Percentiles rank a stretch among this genome's conserved stretches.
These are phyloP conservation scores for Drosophila ustulata DNA, from an alignment of 2,888 invertebrate genomes.

Conservation along the genomic window DNA sequence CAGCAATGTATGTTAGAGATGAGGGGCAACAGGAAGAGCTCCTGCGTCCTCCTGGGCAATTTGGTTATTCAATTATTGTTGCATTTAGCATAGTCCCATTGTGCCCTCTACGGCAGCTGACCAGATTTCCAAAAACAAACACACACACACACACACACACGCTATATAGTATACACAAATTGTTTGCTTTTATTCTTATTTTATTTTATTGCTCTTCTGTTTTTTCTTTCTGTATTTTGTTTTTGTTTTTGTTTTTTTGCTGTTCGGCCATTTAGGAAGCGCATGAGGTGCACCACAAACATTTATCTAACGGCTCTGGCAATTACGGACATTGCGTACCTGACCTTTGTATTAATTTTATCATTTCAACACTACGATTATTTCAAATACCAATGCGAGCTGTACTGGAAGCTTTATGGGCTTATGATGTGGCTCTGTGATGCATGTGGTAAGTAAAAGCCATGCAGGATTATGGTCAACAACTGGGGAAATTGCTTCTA, in stretches of 20 bases:
- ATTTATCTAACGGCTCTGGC: constrained; percentile 90
- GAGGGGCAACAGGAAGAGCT: neutral
- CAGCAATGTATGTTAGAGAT: neutral
- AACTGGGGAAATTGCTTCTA: neutral
- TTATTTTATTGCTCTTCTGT: constrained; percentile 17
- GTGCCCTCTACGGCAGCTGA: constrained; percentile 32
- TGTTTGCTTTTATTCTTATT: constrained; percentile 42
- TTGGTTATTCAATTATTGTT: constrained; percentile 73
- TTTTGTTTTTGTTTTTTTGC: constrained; percentile 8
- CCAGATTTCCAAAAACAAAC: constrained; percentile 52
- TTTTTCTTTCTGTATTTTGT: constrained; percentile 4
- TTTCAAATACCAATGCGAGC: constrained; percentile 85
- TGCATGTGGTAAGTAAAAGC: constrained; percentile 87
- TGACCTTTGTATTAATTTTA: constrained; percentile 88
- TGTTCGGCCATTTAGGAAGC: constrained; percentile 84
- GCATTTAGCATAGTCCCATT: constrained; percentile 57
- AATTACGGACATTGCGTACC: constrained; percentile 89
- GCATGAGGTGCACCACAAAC: constrained; percentile 91
- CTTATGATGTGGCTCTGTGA: constrained; percentile 88
- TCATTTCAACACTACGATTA: constrained; percentile 88
- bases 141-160: constrained; percentile 28
- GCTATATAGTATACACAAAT: constrained; percentile 1
- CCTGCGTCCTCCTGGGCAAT: constrained; percentile 41
- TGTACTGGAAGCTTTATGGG: constrained; percentile 88
- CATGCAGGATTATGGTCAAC: neutral